Conservation (phyloP, 2,797 vertebrate genomes). For the Coilia nasus region DNA sequence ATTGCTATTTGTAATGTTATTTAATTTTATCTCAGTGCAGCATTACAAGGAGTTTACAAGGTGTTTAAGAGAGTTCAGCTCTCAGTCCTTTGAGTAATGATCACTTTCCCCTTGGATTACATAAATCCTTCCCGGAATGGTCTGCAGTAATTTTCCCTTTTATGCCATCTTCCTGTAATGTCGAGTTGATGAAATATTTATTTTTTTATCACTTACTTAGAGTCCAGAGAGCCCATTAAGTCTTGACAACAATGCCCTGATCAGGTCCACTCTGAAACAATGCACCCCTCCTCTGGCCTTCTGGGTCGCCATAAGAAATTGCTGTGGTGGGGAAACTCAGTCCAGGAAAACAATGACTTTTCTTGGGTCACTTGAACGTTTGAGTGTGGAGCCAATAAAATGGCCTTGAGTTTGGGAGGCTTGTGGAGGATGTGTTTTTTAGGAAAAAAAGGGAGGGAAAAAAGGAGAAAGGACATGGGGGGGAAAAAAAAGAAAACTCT, state of each 20-base stretch:
- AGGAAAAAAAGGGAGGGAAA: not conserved
- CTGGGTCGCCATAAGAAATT: not conserved
- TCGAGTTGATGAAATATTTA: slow-evolving; percentile 22
- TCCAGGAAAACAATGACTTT: not conserved
- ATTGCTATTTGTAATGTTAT: not conserved
- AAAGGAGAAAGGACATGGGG: not conserved
- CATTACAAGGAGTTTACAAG: not conserved
- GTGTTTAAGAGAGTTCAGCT: no score
- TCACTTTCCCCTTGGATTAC: not conserved
- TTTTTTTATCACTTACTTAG: not conserved
- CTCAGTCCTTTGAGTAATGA: not conserved
- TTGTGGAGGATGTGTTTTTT: not conserved
- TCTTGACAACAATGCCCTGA: not conserved
- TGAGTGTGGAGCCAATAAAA: not conserved
- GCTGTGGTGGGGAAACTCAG: not conserved
- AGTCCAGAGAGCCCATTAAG: not conserved
- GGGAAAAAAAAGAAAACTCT: not conserved
- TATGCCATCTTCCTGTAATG: slow-evolving; percentile 13
- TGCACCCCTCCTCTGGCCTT: not conserved
- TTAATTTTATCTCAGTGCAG: not conserved
- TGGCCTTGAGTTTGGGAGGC: not conserved
- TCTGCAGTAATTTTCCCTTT: not conserved
- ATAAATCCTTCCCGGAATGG: not conserved
- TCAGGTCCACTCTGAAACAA: not conserved
- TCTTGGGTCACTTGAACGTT: not conserved